Base-by-base conservation (phyloP, 2,797 vertebrate species). In the Phylloscopus collybita region DNA sequence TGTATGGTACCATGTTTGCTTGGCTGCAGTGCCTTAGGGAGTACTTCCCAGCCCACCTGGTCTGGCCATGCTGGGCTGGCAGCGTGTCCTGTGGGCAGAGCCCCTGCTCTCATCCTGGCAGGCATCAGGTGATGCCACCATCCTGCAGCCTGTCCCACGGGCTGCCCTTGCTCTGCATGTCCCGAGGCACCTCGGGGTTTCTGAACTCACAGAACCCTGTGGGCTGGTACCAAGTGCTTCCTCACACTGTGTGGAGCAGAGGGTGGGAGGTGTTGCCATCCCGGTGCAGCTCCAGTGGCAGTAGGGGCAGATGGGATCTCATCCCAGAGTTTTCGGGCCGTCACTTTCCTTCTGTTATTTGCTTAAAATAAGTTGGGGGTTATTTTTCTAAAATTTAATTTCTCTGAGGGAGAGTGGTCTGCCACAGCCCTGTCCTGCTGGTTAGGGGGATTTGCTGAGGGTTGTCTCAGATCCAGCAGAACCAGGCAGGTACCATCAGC, bases 71-170 rank as follows among this genome's bases (percentile, higher is more conserved):
- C 47, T 47, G 47, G 50, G 30, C 4, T 13, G 61, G 64, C 34
- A 65, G 1, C 0, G 3, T 10, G 32, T 67, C 65, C 19, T 2
- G 4, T 8, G 16, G 6, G n/a, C 4, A 14, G 40, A 40, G 40
- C 40, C 6, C 15, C 18, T 16, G n/a, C 40, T 42, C 10, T 17
- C 36, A 5, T 25, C 74, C 74, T 7, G 34, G 22, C 53, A 2
- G 4, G 56, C 16, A 0, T 0, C 10, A 15, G 20, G 5, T 10
- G 18, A 25, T 40, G 30, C 64, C 14, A 15, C 42, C 3, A 0
- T 27, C 67, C 59, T 11, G 6, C 71, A 26, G 66, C 0, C 0
- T 5, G 20, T 36, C 72, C 59, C 5, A 0, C 0, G 6, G 0
- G 0, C 72, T 67, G 53, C 38, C 54, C 50, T 62, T 4, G 4